Evolutionary conservation across 2,113 vertebrate species (phyloP), one percentile per base, ranked within the genome.

Genomic region (Anser cygnoides): DNA sequence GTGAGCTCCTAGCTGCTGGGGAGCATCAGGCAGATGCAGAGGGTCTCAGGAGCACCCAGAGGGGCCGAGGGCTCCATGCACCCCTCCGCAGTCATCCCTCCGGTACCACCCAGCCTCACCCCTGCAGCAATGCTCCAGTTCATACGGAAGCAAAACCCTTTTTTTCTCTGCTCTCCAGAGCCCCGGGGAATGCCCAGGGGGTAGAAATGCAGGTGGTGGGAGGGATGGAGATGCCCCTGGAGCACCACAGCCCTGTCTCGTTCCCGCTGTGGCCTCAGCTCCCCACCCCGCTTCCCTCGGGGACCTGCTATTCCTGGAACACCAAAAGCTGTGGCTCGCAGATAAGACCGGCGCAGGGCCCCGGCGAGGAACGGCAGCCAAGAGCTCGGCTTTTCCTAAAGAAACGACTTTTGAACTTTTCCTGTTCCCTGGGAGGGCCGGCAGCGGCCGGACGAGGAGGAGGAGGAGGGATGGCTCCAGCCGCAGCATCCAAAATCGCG

Each of bases 301-400:
- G 93, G 89, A 92, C 65, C 66, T 95, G 93, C 94, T 94, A 81
- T 96, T 97, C 94, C 93, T 77, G 96, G 89, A 92, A 94, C 1
- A 1, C 66, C 22, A 3, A 91, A 94, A 94, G 93, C 96, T 97
- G 96, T 1, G 0, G 66, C 89, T 54, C 67, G 62, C 84, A 94
- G 96, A 96, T 96, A 97, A 97, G 95, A 81, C 65, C 35, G 0
- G 26, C 11, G 7, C 82, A 80, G 89, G 90, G 81, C 88, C 58
- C 68, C 4, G 4, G 28, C 5, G 50, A 44, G 70, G 92, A 93
- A 83, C 3, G 0, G 83, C 63, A 61, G 96, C 93, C 96, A 93
- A 95, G 79, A 84, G 87, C 46, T 92, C 33, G 0, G 78, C 75
- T 82, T 43, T 66, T 90, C 54, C 3, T 66, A 93, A 91, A 96